A percentile compares a stretch with the other conserved stretches of the same genome.
Evolutionary conservation across 2,888 invertebrate genomes (phyloP).

Genomic region (Ferrisia virgata): DNA sequence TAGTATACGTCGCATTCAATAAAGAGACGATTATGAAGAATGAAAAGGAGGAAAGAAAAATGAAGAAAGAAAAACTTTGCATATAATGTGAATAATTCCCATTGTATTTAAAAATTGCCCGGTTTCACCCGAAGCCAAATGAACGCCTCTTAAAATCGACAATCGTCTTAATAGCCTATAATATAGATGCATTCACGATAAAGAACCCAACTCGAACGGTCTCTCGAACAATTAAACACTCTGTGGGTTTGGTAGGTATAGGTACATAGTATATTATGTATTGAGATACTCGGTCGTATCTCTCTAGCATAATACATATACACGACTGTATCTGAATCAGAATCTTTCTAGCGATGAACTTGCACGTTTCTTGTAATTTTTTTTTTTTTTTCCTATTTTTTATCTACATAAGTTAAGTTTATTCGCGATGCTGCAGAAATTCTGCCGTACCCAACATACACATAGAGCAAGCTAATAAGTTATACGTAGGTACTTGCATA

Average conservation of each 20-base stretch:
- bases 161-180: slow-evolving; percentile 16
- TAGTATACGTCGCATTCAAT: not conserved
- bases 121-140: slow-evolving; percentile 9
- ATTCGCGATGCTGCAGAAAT: too few relatives aligned
- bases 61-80: not conserved
- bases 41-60: not conserved
- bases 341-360: too few relatives aligned
- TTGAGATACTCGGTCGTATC: too few relatives aligned
- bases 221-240: slow-evolving; percentile 13
- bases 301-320: too few relatives aligned
- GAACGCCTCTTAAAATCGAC: slow-evolving; percentile 30
- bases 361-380: too few relatives aligned
- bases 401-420: too few relatives aligned
- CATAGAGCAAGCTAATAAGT: too few relatives aligned
- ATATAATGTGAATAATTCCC: slow-evolving; percentile 16
- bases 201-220: not conserved
- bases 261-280: too few relatives aligned
- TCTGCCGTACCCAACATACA: too few relatives aligned
- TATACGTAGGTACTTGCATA: too few relatives aligned
- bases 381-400: too few relatives aligned
- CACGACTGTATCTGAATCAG: too few relatives aligned
- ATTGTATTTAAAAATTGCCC: slow-evolving; percentile 20
- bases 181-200: not conserved
- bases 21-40: not conserved
- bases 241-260: not conserved